Base-by-base conservation (phyloP, 1,140 invertebrate genomes). In the Tetramorium parvispinum region DNA sequence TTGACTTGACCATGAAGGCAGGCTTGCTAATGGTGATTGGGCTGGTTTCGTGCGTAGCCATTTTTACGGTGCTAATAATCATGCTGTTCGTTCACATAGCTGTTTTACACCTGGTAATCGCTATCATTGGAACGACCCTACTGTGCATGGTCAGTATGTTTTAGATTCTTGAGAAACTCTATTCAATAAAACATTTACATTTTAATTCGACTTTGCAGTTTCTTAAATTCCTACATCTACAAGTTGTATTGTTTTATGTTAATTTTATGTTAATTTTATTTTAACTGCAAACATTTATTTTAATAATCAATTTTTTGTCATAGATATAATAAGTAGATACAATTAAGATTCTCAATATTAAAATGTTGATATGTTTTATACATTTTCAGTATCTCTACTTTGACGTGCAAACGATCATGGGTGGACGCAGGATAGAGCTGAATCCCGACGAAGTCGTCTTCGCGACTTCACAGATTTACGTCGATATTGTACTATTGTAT, bases 321-420 rank as follows among this genome's bases (percentile, higher is more conserved):
- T 65, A 40, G 43, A 13, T 78, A 13, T 32, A 27, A 16, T 24
- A 24, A 63, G 8, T 53, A 27, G 4, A 43, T 10, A 24, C 21
- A 2, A 16, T 16, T 0, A 4, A 53, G 27, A 51, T 49, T 13
- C 40, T 13, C 2, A 46, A 85, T 81, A 10, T 82, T 57, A 57
- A 68, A 43, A 40, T 10, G 0, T 55, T 11, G 68, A 46, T 40
- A 73, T 8, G 24, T 51, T 66, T 49, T 73, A 59, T 85, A 40
- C 73, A 82, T n/a, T 93, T 94, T 46, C 93, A 96, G 96, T 97
- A 96, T 89, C 92, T 97, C 79, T 96, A 96, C 57, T 96, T 96
- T 89, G 97, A 97, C 90, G 96, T 97, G 2, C 97, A 97, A 94
- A 96, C 96, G 92, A 95, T 97, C 7, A 96, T 97, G 92, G 97